Base-by-base conservation (phyloP, 2,888 invertebrate species). In the Lithodes maja region DNA sequence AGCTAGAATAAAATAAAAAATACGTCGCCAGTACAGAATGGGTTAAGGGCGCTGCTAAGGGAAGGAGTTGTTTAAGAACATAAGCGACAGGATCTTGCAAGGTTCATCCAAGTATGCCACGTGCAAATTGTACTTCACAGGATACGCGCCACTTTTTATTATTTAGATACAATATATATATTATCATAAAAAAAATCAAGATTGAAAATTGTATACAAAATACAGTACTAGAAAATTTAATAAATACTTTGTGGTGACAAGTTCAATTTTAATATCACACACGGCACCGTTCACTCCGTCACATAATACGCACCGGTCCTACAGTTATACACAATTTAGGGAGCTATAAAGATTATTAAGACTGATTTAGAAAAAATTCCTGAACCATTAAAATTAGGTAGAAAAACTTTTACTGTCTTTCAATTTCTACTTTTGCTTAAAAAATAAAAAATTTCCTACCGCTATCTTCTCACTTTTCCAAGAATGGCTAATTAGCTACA, bases 91-190 rank as follows among this genome's bases (percentile, higher is more conserved):
- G 78, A 85, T 79, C 17, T 85, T 77, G 79, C 85, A 50, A 69
- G 69, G 85, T 79, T 78, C 85, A 85, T 85, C 79, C 78, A 85
- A 33, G 69, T 77, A 85, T 78, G 69, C 86, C 33, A 80, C 61
- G 81, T 85, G 84, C 85, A 84, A 84, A 52, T 88, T 88, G 88
- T 88, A 88, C 88, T 88, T 88, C 81, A 61, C 88, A 88, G 88
- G 88, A 88, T 80, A 88, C 75, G 85, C 79, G 84, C 74, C 85
- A 84, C 85, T 80, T 77, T 54, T 85, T 88, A 74, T 74, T 78
- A 69, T 81, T n/a, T 17, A n/a, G 17, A n/a, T n/a, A n/a, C 12
- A 71, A 71, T n/a, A 71, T n/a, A 71, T n/a, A 17, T 61, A 12
- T 15, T 33, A 33, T 33, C 33, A 61, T 7, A 61, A 61, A 61